Evolutionary conservation across 2,797 vertebrate species (phyloP).

Genomic region (Acridotheres tristis): DNA sequence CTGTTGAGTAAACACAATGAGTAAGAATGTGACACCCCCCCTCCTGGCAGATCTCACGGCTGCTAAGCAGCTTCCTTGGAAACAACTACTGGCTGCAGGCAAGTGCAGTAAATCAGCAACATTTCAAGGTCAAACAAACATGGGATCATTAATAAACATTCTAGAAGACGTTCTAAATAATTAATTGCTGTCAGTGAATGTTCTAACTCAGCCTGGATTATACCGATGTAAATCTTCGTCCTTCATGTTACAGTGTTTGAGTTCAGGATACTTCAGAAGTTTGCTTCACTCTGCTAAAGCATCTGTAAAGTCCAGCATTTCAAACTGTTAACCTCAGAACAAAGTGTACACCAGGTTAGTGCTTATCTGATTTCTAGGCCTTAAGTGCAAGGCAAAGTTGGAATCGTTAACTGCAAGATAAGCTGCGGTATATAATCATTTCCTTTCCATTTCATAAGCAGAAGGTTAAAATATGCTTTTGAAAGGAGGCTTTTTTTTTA

Average conservation of each 20-base stretch:
- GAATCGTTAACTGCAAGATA: background rate
- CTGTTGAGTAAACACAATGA: slow-evolving; percentile 57
- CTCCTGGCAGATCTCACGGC: slow-evolving; percentile 25
- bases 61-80: slow-evolving; percentile 28
- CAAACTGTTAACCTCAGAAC: background rate
- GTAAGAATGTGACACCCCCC: slow-evolving; percentile 39
- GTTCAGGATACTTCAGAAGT: background rate
- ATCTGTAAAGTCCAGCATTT: background rate
- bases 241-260: background rate
- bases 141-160: background rate
- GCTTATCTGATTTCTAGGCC: background rate
- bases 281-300: background rate
- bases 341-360: background rate
- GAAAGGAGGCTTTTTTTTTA: background rate
- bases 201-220: background rate
- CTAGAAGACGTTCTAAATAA: background rate
- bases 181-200: background rate
- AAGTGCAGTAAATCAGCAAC: background rate
- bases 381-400: background rate
- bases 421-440: background rate
- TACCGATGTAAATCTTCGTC: background rate
- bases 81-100: background rate
- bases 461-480: background rate
- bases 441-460: background rate
- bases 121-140: slow-evolving; percentile 48